phyloP scores from a whole-genome alignment of 2,797 vertebrate species.

The Natrix natrix region DNA sequence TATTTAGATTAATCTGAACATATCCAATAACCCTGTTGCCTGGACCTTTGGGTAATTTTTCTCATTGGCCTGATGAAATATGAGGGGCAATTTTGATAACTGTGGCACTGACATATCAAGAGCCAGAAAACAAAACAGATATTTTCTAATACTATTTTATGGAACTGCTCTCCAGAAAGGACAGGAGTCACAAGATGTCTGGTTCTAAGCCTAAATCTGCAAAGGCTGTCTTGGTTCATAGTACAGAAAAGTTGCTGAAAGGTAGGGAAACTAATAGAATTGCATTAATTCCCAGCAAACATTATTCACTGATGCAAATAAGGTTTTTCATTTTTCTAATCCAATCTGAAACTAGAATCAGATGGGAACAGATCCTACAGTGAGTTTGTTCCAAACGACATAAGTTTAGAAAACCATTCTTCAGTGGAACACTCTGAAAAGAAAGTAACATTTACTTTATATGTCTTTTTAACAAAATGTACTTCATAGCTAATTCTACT shows the following conservation, averaged over 20 bases:
- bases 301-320: not conserved
- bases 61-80: not conserved
- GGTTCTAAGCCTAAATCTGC: not conserved
- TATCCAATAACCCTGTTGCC: not conserved
- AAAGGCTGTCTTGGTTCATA: not conserved
- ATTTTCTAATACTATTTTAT: not conserved
- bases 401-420: not conserved
- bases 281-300: not conserved
- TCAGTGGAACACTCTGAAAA: not conserved
- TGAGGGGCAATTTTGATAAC: not conserved
- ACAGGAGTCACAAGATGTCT: not conserved
- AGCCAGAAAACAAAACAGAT: not conserved
- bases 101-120: not conserved
- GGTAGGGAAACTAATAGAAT: not conserved
- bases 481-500: not conserved
- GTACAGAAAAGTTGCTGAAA: not conserved
- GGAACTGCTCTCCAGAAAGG: not conserved
- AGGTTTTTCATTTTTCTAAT: not conserved
- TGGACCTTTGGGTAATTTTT: not conserved
- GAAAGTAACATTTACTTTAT: not conserved
- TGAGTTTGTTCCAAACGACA: not conserved
- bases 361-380: not conserved
- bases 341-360: not conserved
- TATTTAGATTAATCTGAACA: not conserved
- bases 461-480: not conserved